Conservation (phyloP, 2,113 vertebrate genomes). For the Rhombomys opimus region DNA sequence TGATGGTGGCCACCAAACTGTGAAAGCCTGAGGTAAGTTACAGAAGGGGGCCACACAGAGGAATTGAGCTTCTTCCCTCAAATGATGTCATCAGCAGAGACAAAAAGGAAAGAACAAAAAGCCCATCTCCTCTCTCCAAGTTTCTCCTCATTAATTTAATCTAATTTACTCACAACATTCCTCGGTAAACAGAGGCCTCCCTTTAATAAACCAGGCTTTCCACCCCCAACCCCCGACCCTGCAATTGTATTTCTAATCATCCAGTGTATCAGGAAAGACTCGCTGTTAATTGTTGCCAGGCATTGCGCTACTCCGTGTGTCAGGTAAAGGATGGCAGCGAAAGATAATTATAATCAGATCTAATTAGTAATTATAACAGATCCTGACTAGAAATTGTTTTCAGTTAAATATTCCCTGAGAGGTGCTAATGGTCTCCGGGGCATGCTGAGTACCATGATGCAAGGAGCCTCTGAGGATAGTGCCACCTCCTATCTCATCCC, state of each 20-base stretch:
- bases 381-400: constrained; percentile 82
- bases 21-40: not conserved
- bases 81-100: constrained; percentile 11
- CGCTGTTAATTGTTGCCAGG: constrained; percentile 82
- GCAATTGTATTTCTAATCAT: constrained; percentile 79
- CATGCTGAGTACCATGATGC: not conserved
- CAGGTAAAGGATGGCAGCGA: constrained; percentile 83
- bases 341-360: constrained; percentile 85
- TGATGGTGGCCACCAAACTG: not conserved
- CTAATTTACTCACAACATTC: constrained; percentile 84
- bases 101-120: constrained; percentile 46
- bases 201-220: constrained; percentile 75
- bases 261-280: constrained; percentile 74
- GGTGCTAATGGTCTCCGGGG: constrained; percentile 9
- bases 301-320: constrained; percentile 68
- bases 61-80: not conserved
- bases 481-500: rapidly evolving
- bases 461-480: not conserved
- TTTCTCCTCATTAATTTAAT: constrained; percentile 83
- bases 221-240: constrained; percentile 45
- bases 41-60: too few relatives aligned
- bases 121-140: constrained; percentile 50
- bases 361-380: constrained; percentile 87
- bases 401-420: constrained; percentile 79
- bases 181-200: constrained; percentile 80